Evolutionary conservation across 2,888 invertebrate species (phyloP).

Genomic region (Lissonota sp.): DNA sequence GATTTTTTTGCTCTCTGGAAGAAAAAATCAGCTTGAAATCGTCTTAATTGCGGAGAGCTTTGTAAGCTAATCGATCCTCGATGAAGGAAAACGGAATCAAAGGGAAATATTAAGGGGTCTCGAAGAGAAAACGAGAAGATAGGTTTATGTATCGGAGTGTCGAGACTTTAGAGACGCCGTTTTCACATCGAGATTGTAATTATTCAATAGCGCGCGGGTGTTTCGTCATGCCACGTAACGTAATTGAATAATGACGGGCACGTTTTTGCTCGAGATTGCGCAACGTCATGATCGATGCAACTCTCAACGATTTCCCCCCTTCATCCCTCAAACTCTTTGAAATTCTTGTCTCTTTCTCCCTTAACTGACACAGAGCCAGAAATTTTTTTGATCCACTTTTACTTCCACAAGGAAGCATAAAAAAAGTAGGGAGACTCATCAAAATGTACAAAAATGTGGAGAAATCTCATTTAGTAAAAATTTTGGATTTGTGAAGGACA

Average conservation of each 20-base stretch:
- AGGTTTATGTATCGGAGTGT: slow-evolving; percentile 13
- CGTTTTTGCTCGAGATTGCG: slow-evolving; percentile 69
- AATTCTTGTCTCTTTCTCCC: slow-evolving; percentile 9
- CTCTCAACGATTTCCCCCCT: slow-evolving; percentile 40
- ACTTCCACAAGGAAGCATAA: not conserved
- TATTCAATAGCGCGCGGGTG: slow-evolving; percentile 68
- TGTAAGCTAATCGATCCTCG: too few species aligned
- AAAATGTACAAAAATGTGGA: too few species aligned
- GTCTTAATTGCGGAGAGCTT: too few species aligned
- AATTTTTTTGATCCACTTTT: not conserved
- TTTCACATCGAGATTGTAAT: slow-evolving; percentile 69
- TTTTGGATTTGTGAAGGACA: too few species aligned
- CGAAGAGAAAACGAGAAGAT: slow-evolving; percentile 25
- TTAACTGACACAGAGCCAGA: not conserved
- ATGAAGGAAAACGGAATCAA: not conserved
- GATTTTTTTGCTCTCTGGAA: too few species aligned
- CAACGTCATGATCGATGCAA: slow-evolving; percentile 63
- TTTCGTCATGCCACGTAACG: slow-evolving; percentile 70
- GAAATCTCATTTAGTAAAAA: too few species aligned
- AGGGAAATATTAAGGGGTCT: slow-evolving; percentile 38
- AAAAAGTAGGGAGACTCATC: too few species aligned
- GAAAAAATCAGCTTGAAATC: too few species aligned
- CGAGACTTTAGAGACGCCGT: slow-evolving; percentile 57
- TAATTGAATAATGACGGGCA: slow-evolving; percentile 72
- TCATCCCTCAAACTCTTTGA: not conserved